Percentiles rank a stretch among this genome's conserved stretches.
These are phyloP conservation scores for Malachius bipustulatus DNA, from an alignment of 2,888 invertebrate genomes.

Conservation along the genomic window DNA sequence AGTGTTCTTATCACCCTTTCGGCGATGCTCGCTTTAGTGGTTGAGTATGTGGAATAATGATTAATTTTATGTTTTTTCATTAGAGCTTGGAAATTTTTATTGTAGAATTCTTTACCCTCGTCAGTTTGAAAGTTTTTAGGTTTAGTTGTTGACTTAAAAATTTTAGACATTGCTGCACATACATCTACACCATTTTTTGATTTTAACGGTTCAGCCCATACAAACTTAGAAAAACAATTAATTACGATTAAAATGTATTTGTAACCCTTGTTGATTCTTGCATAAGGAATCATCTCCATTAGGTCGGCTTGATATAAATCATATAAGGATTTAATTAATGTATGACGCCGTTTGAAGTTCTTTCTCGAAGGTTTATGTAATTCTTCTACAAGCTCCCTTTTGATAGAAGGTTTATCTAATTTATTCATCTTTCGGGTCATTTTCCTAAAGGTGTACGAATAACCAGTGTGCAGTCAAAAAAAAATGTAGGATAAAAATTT, in stretches of 20 bases:
- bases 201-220: constrained; percentile 27
- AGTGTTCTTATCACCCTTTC: constrained; percentile 18
- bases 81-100: constrained; percentile 18
- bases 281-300: constrained; percentile 16
- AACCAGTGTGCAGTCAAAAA: too few relatives aligned
- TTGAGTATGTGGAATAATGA: too few relatives aligned
- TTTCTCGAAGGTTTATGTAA: constrained; percentile 6
- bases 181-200: constrained; percentile 24
- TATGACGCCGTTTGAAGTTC: constrained; percentile 27
- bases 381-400: background rate
- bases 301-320: constrained; percentile 34
- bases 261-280: constrained; percentile 25
- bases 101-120: constrained; percentile 24
- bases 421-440: constrained; percentile 4
- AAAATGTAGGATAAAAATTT: too few relatives aligned
- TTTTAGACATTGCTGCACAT: constrained; percentile 12
- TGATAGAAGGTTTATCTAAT: too few relatives aligned
- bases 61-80: constrained; percentile 18
- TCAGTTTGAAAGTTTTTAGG: constrained; percentile 24
- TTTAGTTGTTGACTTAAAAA: constrained; percentile 7
- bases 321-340: constrained; percentile 29
- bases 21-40: constrained; percentile 15
- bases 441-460: background rate
- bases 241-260: constrained; percentile 28
- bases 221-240: constrained; percentile 31